Base-by-base conservation (phyloP, 2,888 invertebrate genomes). In the Magallana nippona region DNA sequence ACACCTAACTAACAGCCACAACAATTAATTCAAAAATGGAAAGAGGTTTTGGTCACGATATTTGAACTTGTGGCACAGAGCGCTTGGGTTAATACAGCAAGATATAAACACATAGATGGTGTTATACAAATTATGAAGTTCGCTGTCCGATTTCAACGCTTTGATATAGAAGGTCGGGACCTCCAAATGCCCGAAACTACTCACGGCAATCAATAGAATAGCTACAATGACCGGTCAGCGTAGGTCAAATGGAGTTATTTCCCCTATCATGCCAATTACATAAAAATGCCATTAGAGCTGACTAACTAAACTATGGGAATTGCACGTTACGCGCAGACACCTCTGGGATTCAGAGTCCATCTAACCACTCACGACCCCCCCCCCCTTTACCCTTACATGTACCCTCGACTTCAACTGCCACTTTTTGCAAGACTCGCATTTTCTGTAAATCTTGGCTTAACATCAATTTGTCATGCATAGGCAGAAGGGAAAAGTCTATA, bases 181-280 rank as follows among this genome's bases (percentile, higher is more conserved):
- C 71, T 15, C 71, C 27, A 71, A 27, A 60, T 60, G 60, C 60
- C 60, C 60, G 60, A 60, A 60, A n/a, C 60, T 60, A 71, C 71
- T 71, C 19, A 32, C 71, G 71, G 71, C 71, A 71, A 71, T 71
- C 71, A 71, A 71, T 71, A 71, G 71, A 71, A 27, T 10, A 71
- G 22, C 71, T 71, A 27, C 71, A 71, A 71, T 71, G 71, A 71
- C 71, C 71, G 71, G 71, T 71, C 71, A 71, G 71, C 71, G 71
- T 32, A 32, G 71, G 71, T 71, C 71, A 71, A 71, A 71, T 22
- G 71, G 71, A 71, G 71, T 71, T 71, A 71, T 71, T 71, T 71
- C 71, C 71, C 71, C 71, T 71, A 71, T 71, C 71, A 71, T 71
- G 71, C 71, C 71, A 71, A 71, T 71, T 71, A 71, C 71, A 71